These are phyloP conservation scores for Aramus guarauna DNA, from an alignment of 2,113 vertebrate genomes.

Conservation along the genomic window DNA sequence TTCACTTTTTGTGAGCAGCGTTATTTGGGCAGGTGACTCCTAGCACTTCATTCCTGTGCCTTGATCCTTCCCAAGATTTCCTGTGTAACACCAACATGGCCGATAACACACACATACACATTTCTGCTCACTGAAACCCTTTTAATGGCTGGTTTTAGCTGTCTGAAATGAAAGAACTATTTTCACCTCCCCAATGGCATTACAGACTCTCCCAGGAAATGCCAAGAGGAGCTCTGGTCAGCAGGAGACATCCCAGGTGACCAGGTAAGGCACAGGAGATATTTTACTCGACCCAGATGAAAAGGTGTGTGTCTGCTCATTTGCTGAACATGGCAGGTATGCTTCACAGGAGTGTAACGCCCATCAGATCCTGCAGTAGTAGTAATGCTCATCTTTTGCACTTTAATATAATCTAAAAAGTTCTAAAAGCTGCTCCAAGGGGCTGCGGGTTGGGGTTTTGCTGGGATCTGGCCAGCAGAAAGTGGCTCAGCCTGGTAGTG, in stretches of 20 bases:
- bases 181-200: background rate
- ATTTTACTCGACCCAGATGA: background rate
- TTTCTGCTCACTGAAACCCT: background rate
- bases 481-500: background rate
- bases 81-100: background rate
- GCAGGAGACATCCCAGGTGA: background rate
- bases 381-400: background rate
- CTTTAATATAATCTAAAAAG: background rate
- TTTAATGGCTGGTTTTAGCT: background rate
- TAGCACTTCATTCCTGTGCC: background rate
- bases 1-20: background rate
- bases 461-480: background rate
- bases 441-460: background rate
- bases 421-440: background rate
- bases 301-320: background rate
- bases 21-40: background rate
- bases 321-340: background rate
- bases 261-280: background rate
- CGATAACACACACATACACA: accelerated
- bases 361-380: background rate
- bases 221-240: background rate
- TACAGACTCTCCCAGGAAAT: background rate
- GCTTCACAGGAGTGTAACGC: background rate
- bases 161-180: background rate
- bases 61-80: background rate